Base-by-base conservation (phyloP, 2,113 vertebrate genomes). In the Paralichthys olivaceus region DNA sequence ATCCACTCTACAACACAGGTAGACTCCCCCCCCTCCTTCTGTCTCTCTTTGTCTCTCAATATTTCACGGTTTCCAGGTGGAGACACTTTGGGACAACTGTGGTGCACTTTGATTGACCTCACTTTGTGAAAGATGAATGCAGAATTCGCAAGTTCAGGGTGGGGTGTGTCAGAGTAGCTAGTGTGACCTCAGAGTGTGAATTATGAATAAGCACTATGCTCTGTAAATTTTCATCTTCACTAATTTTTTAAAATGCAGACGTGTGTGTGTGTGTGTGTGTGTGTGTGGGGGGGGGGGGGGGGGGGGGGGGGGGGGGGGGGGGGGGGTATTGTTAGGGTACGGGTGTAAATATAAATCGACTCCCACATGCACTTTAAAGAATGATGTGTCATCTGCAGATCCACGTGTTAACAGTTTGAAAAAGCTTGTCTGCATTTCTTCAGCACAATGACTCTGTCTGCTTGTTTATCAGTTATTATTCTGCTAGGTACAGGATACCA, bases 61-160 rank as follows among this genome's bases (percentile, higher is more conserved):
- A 54, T 51, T 66, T 84, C 23, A 65, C 7, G 5, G 47, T 71
- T 81, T 72, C 58, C 67, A 69, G 26, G 63, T 23, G 55, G 63
- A 58, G 51, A 74, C 73, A 80, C 76, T 83, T 69, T 61, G 59
- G 32, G 75, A 54, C 67, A 75, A 80, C 15, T 20, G 49, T 15
- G 34, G 23, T 81, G 75, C 73, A 83, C 83, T 88, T 71, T 72
- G 59, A 51, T 62, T 80, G 80, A 67, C 71, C 83, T 70, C 56
- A 70, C 72, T 72, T 37, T 63, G 58, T 55, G 65, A 28, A 60
- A 66, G 58, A 76, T 40, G n/a, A 72, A 73, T 69, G 26, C 12
- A 58, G 68, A 74, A 75, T 79, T 87, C 77, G 79, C 45, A 69
- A 79, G 80, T 86, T 80, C 73, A 80, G 22, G 58, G 40, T 56